Evolutionary conservation across 2,797 vertebrate genomes (phyloP), one percentile per base, ranked within the genome.

Genomic region (Numenius phaeopus): DNA sequence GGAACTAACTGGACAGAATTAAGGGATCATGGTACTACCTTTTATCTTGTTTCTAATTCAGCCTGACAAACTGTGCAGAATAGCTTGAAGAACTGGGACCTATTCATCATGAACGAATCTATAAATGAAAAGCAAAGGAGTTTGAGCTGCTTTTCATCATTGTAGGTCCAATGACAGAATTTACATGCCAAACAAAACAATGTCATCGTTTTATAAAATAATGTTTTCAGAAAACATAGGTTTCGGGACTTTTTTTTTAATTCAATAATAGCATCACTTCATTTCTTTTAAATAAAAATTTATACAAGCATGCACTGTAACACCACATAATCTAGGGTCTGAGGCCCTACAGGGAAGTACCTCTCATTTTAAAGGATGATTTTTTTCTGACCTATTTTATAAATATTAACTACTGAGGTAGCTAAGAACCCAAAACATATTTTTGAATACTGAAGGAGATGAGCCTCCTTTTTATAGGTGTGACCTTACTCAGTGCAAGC

Each of bases 1-100:
- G 65, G 64, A 94, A 22, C 52, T 75, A 94, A 80, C n/a, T 46
- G 26, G 55, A 37, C 26, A 79, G 46, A 72, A 73, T 82, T 54
- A 70, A 47, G 73, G 22, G 46, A 90, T 88, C 44, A 70, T 67
- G 65, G 73, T 62, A n/a, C 16, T 81, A 52, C 67, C 32, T 96
- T 87, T 97, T 47, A 76, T 83, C 55, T 67, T 81, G 50, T 88
- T 93, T 89, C 64, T 87, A 90, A 85, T 95, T 76, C 70, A 87
- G 44, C 55, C 61, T 87, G 67, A 76, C 64, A 90, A 77, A 64
- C 37, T 90, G 54, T 55, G 59, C 59, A 85, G 73, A 82, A 67
- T 30, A 70, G 13, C 52, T 77, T 80, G 57, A 87, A 79, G 79
- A 90, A 46, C 44, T 54, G 75, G 37, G 49, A n/a, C 62, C 61